Conservation (phyloP, 2,797 vertebrate species). For the Acomys russatus region DNA sequence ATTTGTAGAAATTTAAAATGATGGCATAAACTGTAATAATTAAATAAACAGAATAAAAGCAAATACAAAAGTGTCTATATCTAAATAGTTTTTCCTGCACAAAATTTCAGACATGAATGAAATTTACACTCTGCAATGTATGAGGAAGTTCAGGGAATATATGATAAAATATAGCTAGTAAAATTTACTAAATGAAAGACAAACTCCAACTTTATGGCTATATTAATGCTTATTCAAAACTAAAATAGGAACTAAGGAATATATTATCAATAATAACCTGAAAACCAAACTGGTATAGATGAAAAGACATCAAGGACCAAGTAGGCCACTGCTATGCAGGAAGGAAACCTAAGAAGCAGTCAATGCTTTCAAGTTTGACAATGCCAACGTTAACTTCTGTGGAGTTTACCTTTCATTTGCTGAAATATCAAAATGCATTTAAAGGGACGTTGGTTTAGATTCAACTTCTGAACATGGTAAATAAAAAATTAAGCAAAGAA, state of each 20-base stretch:
- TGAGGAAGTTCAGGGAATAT: neutral
- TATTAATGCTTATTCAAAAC: neutral
- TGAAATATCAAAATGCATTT: neutral
- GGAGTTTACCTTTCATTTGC: neutral
- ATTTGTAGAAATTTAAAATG: neutral
- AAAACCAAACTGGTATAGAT: neutral
- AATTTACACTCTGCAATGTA: neutral
- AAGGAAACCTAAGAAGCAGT: neutral
- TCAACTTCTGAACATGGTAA: neutral
- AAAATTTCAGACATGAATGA: neutral
- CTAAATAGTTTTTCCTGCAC: neutral
- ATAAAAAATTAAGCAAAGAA: neutral
- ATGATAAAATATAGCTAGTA: neutral
- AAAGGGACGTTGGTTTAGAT: neutral
- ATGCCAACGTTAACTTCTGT: neutral
- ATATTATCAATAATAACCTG: neutral
- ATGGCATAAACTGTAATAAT: neutral
- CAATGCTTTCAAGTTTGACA: neutral
- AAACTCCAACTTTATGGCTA: neutral
- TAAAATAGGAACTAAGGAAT: neutral
- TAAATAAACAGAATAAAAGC: neutral
- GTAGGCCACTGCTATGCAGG: fast-evolving
- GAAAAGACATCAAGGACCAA: neutral
- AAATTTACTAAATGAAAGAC: neutral
- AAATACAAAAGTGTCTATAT: neutral